Evolutionary conservation across 2,113 vertebrate species (phyloP), one percentile per base, ranked within the genome.

Genomic region (Lamprotornis superbus): DNA sequence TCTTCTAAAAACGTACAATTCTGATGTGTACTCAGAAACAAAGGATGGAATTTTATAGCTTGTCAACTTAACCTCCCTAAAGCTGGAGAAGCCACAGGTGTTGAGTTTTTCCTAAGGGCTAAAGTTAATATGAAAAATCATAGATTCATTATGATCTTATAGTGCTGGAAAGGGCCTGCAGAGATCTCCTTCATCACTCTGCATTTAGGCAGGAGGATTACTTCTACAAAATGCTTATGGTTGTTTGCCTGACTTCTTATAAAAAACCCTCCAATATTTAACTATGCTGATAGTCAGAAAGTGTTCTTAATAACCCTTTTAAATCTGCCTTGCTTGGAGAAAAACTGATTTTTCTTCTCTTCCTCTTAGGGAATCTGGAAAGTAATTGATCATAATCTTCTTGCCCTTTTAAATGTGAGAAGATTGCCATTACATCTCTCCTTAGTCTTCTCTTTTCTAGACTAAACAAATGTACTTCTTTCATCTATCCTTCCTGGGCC

Each of bases 391-490:
- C 91, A 80, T 69, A 55, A 87, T 94, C n/a, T 56, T 81, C 69
- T 59, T 89, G 89, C 81, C 83, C 87, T 92, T 82, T 84, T 82
- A 75, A 46, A 96, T 71, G 44, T 68, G 47, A 89, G 56, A 94
- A 89, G 69, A 92, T 76, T 79, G 65, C 65, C 82, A 68, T 96
- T 91, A 82, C 11, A 2, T 87, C 53, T 89, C 80, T 83, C 64
- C 90, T 85, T 89, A 89, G 77, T 91, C 77, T 94, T 95, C 44
- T 78, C 23, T 92, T 92, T 49, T 73, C 69, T 87, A 97, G 95
- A 97, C 96, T 97, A 97, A 97, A 96, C 95, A 96, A 97, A 94
- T 90, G 83, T 94, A 52, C 83, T 95, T 95, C 91, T 84, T 95
- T 95, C 81, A 94, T 91, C 83, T 93, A 1, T 60, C 82, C 91